These are phyloP conservation scores for Kradibia gibbosae DNA, from an alignment of 1,140 invertebrate species.

Conservation along the genomic window DNA sequence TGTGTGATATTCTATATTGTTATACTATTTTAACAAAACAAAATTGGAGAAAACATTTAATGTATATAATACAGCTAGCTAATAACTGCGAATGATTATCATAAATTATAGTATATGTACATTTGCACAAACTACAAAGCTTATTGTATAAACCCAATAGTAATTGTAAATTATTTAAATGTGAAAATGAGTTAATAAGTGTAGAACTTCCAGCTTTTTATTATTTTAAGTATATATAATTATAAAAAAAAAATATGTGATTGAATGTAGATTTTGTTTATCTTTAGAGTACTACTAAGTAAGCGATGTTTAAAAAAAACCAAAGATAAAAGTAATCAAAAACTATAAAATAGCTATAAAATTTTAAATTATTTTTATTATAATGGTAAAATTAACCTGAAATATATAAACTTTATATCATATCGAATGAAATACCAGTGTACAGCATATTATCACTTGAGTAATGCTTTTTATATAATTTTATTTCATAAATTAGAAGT, in stretches of 20 bases:
- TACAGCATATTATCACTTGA: conserved; percentile 34
- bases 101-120: conserved; percentile 27
- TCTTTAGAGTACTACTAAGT: conserved; percentile 10
- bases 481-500: conserved; percentile 15
- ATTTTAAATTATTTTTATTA: conserved; percentile 37
- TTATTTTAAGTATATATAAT: conserved; percentile 20
- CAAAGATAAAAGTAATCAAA: conserved; percentile 39
- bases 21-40: conserved; percentile 3
- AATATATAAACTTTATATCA: background rate
- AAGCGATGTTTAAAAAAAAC: conserved; percentile 29
- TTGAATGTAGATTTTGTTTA: conserved; percentile 26
- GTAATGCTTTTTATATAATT: conserved; percentile 26
- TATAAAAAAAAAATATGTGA: conserved; percentile 23
- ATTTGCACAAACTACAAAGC: conserved; percentile 41
- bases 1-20: conserved; percentile 16
- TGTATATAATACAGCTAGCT: conserved; percentile 36
- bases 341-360: conserved; percentile 26
- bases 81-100: conserved; percentile 28
- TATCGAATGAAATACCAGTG: conserved; percentile 21
- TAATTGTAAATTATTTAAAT: conserved; percentile 36
- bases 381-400: conserved; percentile 13
- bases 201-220: conserved; percentile 32
- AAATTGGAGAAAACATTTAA: conserved; percentile 23
- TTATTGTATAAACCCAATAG: conserved; percentile 41
- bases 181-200: conserved; percentile 18